A percentile compares a stretch with the other conserved stretches of the same genome.
Conservation (phyloP, 2,797 vertebrate genomes). For the Gobionotothen gibberifrons region DNA sequence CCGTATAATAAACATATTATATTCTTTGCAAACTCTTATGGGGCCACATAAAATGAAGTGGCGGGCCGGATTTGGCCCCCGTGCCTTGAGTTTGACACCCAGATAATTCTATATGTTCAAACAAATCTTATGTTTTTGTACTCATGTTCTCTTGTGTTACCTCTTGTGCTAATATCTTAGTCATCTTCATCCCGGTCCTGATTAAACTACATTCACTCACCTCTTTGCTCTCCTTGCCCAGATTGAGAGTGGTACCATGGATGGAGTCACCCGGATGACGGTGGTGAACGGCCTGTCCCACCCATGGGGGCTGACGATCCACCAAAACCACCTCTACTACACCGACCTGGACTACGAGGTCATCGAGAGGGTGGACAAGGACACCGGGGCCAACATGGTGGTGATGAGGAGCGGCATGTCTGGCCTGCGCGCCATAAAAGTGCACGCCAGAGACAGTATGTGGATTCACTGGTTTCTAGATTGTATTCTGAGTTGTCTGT, state of each 20-base stretch:
- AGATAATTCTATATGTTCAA: background rate
- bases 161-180: background rate
- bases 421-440: slow-evolving; percentile 77
- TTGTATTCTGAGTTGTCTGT: background rate
- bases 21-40: no score
- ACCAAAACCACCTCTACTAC: slow-evolving; percentile 83
- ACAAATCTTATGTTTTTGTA: background rate
- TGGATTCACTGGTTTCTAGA: slow-evolving; percentile 19
- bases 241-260: slow-evolving; percentile 84
- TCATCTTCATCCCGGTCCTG: background rate
- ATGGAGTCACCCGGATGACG: slow-evolving; percentile 66
- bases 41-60: no score
- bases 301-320: slow-evolving; percentile 79
- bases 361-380: slow-evolving; percentile 83
- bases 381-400: slow-evolving; percentile 75
- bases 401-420: slow-evolving; percentile 81
- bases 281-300: slow-evolving; percentile 79
- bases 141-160: background rate
- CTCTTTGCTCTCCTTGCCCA: slow-evolving; percentile 33
- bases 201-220: background rate
- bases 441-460: slow-evolving; percentile 83
- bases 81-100: no score
- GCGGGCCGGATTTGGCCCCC: no score
- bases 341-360: slow-evolving; percentile 83
- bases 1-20: no score